Percentiles rank a stretch among this genome's conserved stretches.
phyloP scores from a whole-genome alignment of 2,888 invertebrate species.

The Cristatella mucedo region DNA sequence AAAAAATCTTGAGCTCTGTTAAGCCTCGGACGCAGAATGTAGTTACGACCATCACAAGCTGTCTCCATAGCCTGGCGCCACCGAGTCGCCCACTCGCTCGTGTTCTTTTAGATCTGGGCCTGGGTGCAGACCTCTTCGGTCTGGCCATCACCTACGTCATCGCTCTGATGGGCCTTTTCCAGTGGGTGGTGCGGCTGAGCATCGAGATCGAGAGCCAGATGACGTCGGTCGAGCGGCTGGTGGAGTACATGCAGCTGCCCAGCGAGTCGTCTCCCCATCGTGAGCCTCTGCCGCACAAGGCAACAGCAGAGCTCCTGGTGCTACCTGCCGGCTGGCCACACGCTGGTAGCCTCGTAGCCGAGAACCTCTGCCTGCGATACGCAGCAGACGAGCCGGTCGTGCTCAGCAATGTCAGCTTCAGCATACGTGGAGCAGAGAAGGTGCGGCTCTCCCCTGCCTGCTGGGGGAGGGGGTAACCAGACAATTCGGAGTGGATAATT shows the following conservation, averaged over 20 bases:
- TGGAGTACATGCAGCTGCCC: conserved; percentile 59
- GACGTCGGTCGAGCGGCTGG: conserved; percentile 59
- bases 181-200: conserved; percentile 81
- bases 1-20: too few relatives aligned
- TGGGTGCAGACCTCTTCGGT: conserved; percentile 32
- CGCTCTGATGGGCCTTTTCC: conserved; percentile 58
- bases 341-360: conserved; percentile 28
- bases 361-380: conserved; percentile 50
- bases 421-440: conserved; percentile 40
- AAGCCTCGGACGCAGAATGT: too few relatives aligned
- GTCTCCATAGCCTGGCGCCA: too few relatives aligned
- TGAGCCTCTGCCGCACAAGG: too few relatives aligned
- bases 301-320: too few relatives aligned
- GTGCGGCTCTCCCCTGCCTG: too few relatives aligned
- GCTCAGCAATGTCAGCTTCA: conserved; percentile 44
- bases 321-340: conserved; percentile 39
- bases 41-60: too few relatives aligned
- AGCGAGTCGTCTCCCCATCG: conserved; percentile 45
- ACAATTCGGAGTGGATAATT: too few relatives aligned
- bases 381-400: conserved; percentile 51
- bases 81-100: too few relatives aligned
- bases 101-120: too few relatives aligned
- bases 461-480: too few relatives aligned
- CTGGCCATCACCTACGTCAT: conserved; percentile 34
- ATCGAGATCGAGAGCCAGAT: conserved; percentile 51